These are phyloP conservation scores for Sebastes steindachneri DNA, from an alignment of 2,797 vertebrate genomes.

Conservation along the genomic window DNA sequence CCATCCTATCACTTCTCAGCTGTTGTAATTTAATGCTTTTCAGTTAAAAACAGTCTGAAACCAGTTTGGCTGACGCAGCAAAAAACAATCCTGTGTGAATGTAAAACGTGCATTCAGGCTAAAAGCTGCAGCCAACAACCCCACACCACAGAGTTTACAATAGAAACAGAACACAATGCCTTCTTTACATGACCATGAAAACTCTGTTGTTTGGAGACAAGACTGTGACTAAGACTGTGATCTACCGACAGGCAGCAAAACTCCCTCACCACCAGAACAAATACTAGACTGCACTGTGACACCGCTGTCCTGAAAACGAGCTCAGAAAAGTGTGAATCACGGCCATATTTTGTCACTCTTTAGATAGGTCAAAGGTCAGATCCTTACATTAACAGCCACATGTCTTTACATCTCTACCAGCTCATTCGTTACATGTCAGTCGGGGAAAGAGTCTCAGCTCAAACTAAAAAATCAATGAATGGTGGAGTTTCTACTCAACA, in stretches of 20 bases:
- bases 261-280: not conserved
- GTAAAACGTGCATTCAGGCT: not conserved
- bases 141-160: conserved; percentile 33
- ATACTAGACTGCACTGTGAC: not conserved
- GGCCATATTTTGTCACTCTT: not conserved
- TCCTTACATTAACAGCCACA: not conserved
- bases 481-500: conserved; percentile 14
- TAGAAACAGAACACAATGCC: conserved; percentile 44
- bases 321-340: not conserved
- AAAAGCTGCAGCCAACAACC: not conserved
- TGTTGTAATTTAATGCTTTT: conserved; percentile 5
- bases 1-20: not conserved
- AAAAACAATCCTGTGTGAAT: not conserved
- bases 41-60: conserved; percentile 14
- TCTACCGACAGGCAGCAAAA: not conserved
- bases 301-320: not conserved
- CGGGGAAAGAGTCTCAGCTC: not conserved
- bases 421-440: not conserved
- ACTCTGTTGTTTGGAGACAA: conserved; percentile 31
- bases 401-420: not conserved
- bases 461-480: not conserved
- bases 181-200: conserved; percentile 24
- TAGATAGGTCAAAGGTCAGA: not conserved
- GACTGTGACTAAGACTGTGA: not conserved
- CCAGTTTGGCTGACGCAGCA: not conserved